These are phyloP conservation scores for Myotis davidii DNA, from an alignment of 2,113 vertebrate species.

Conservation along the genomic window DNA sequence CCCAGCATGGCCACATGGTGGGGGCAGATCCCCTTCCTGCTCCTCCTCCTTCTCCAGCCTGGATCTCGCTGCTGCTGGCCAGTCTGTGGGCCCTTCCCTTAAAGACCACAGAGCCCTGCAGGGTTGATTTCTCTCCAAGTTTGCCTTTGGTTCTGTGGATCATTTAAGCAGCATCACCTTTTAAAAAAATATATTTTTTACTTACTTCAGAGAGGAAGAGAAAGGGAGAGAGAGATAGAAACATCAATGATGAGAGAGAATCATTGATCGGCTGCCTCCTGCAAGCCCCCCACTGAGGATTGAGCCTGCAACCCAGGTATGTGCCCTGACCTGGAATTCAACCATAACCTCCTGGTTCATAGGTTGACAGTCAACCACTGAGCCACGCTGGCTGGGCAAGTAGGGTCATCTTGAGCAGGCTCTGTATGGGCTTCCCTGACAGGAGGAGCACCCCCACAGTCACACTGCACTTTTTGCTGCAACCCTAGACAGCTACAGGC, in stretches of 20 bases:
- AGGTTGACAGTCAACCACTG: no score
- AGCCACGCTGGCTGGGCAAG: no score
- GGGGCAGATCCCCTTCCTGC: slow-evolving; percentile 48
- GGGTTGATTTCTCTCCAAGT: neutral
- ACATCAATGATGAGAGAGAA: no score
- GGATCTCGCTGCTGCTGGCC: neutral
- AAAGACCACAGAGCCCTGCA: neutral
- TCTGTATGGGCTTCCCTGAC: neutral
- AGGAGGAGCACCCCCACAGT: neutral
- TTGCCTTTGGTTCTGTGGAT: neutral
- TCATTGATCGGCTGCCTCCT: no score
- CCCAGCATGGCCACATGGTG: neutral
- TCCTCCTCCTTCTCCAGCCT: neutral
- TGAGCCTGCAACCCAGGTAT: no score
- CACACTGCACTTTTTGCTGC: rapidly evolving
- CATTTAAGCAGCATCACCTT: rapidly evolving
- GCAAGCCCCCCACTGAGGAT: no score
- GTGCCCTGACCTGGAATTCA: no score
- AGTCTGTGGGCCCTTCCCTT: neutral
- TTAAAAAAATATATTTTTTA: no score
- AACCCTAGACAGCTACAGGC: neutral
- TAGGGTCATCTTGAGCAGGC: rapidly evolving
- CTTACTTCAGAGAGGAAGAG: no score
- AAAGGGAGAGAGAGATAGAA: no score
- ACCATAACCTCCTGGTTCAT: no score